Base-by-base conservation (phyloP, 1,140 invertebrate genomes). In the Nasonia longicornis region DNA sequence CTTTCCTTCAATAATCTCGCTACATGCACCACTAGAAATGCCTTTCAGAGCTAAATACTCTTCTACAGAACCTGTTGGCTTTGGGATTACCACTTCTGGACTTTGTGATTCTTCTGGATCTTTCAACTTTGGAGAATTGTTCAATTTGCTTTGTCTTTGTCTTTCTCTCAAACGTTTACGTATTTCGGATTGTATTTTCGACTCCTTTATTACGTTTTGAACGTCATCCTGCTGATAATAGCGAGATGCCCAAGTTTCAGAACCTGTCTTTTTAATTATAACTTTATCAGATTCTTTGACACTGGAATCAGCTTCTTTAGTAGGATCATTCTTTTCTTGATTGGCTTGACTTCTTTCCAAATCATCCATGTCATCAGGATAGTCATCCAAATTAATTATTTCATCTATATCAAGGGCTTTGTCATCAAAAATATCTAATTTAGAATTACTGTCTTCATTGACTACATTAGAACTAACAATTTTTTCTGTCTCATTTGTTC, bases 151-250 rank as follows among this genome's bases (percentile, higher is more conserved):
- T 22, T 89, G 75, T 73, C 89, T 85, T 66, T 91, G 90, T 42
- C 90, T 85, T 84, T 91, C 90, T 42, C 90, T 80, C 64, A 91
- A 87, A 12, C 90, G 86, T 83, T 91, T 91, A 11, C 90, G 86
- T 78, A 91, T 91, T 84, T 91, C 90, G 1, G 90, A 91, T 22
- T 91, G 90, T 64, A 91, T 91, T 79, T 91, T 91, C 6, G 90
- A 91, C 79, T 91, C 90, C 84, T 90, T 91, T 76, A 91, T 91
- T 31, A 91, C 90, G 77, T 82, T 90, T 74, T 91, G 90, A 14
- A 91, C 90, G 77, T 90, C 89, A 14, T 91, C 90, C 29, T 89
- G 90, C 67, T 89, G 88, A 84, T 89, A 90, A 82, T 91, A 91
- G 35, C 90, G 87, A 8, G 88, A 87, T 14, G 89, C 89, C 90